Evolutionary conservation across 2,797 vertebrate genomes (phyloP), one percentile per base, ranked within the genome.

Genomic region (Hybognathus amarus): DNA sequence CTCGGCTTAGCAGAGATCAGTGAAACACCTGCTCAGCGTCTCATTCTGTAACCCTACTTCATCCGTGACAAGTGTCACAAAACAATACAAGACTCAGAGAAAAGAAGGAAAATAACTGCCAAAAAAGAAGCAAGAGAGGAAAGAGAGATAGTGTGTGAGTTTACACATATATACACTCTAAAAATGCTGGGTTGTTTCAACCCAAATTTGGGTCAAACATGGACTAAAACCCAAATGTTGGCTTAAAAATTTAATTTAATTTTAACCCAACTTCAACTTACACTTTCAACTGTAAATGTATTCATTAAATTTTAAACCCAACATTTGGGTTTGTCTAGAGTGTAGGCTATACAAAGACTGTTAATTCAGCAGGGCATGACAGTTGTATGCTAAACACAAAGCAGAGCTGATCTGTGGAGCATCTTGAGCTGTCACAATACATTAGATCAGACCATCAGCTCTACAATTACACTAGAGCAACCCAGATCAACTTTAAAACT

Each of bases 381-480:
- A n/a, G 69, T 71, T 73, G 82, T 86, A 59, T 38, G 73, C 81
- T 75, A 64, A 80, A 77, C 78, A 92, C 90, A 92, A 92, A 90
- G 89, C 90, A 88, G 87, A 89, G 90, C 79, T 85, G 83, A 85
- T 20, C 79, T 88, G 79, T 67, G 86, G 59, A 68, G 89, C 92
- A 92, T 93, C 91, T 92, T 90, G 91, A 88, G 87, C 91, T 91
- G 93, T 93, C 93, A 91, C 4, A 76, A 59, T 85, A 24, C 12
- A 90, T 95, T 94, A 94, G 88, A 18, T 87, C 89, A 91, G 91
- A 91, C 77, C 77, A 42, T 80, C 27, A 20, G 54, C 68, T 36
- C 20, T n/a, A 17, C 54, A 6, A 13, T 81, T 22, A 63, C 40
- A 71, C 54, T n/a, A 24, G 20, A 54, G 70, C 56, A 82, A 40